phyloP scores from a whole-genome alignment of 2,797 vertebrate genomes.

The Cuniculus paca region DNA sequence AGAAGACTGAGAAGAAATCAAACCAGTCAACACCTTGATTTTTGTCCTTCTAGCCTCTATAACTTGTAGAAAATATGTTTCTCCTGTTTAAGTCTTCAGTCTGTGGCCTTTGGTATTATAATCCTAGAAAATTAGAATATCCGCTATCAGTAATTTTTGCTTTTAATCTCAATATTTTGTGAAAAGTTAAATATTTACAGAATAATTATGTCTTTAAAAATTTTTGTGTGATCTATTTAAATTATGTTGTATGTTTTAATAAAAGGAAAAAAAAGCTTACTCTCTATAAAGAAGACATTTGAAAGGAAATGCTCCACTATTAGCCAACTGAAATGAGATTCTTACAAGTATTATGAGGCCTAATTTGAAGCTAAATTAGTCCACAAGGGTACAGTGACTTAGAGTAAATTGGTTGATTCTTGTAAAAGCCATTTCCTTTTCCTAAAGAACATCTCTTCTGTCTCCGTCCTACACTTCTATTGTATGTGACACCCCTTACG shows the following conservation, averaged over 20 bases:
- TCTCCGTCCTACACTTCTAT: accelerated
- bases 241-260: background rate
- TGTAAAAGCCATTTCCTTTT: background rate
- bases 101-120: background rate
- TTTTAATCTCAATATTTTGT: background rate
- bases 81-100: background rate
- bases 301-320: background rate
- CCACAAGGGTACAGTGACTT: background rate
- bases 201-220: background rate
- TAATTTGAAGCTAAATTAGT: background rate
- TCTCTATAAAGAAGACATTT: background rate
- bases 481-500: background rate
- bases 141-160: background rate
- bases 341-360: slow-evolving; percentile 1
- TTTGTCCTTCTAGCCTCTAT: background rate
- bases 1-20: background rate
- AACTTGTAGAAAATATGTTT: background rate
- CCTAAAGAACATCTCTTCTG: background rate
- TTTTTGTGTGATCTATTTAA: background rate
- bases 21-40: background rate
- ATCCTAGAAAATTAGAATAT: background rate
- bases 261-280: background rate
- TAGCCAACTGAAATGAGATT: slow-evolving; percentile 29
- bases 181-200: slow-evolving; percentile 37
- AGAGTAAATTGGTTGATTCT: background rate